A percentile compares a stretch with the other conserved stretches of the same genome.
Conservation (phyloP, 1,140 invertebrate species). For the Drosophila persimilis region DNA sequence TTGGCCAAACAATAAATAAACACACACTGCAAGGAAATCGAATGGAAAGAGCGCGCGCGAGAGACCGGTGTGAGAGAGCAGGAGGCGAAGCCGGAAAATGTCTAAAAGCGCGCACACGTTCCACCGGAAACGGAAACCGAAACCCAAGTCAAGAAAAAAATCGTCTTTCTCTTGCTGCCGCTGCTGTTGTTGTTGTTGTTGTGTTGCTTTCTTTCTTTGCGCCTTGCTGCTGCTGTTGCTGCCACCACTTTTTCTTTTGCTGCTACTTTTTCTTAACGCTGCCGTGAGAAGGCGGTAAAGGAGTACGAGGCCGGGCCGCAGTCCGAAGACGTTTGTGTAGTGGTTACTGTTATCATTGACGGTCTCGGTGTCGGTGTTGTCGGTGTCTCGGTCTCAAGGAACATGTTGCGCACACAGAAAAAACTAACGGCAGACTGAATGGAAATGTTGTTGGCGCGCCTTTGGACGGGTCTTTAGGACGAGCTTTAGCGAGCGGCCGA, state of each 20-base stretch:
- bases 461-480: constrained; percentile 31
- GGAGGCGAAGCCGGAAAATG: constrained; percentile 45
- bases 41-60: constrained; percentile 10
- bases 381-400: constrained; percentile 62
- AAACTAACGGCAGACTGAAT: constrained; percentile 70
- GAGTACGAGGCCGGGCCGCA: constrained; percentile 17
- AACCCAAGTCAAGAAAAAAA: constrained; percentile 63
- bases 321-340: constrained; percentile 63
- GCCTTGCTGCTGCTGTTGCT: constrained; percentile 12
- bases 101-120: constrained; percentile 70
- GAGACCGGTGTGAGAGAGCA: background rate
- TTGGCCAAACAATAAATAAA: constrained; percentile 67
- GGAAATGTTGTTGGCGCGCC: constrained; percentile 50
- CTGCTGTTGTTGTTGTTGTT: constrained; percentile 12
- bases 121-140: constrained; percentile 61
- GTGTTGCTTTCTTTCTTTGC: constrained; percentile 34
- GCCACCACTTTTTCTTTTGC: no score
- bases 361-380: constrained; percentile 15
- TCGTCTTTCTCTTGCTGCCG: constrained; percentile 3
- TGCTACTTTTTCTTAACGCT: constrained; percentile 67
- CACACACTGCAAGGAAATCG: constrained; percentile 46
- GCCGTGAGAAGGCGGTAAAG: constrained; percentile 23
- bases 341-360: constrained; percentile 38
- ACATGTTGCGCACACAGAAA: constrained; percentile 79
- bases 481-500: constrained; percentile 48